A percentile compares a stretch with the other conserved stretches of the same genome.
phyloP scores from a whole-genome alignment of 1,140 invertebrate genomes.

The Chelonus insularis region DNA sequence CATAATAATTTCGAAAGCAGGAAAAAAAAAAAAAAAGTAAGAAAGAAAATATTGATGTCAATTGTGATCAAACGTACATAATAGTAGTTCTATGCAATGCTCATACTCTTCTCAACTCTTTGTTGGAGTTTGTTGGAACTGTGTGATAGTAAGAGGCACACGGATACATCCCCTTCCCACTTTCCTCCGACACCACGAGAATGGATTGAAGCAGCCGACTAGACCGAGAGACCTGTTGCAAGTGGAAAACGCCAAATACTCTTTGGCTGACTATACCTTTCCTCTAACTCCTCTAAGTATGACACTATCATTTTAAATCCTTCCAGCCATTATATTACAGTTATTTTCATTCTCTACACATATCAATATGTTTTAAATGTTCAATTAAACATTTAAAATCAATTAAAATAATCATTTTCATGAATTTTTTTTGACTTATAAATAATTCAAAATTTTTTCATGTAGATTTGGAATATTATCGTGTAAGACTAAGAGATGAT shows the following conservation, averaged over 20 bases:
- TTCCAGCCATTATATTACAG: too few species aligned
- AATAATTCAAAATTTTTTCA: neutral
- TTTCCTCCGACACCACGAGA: constrained; percentile 27
- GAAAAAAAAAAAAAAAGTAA: constrained; percentile 4
- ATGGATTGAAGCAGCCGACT: constrained; percentile 34
- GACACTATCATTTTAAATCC: constrained; percentile 30
- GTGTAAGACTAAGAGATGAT: neutral
- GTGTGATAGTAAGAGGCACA: constrained; percentile 8
- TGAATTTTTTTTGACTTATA: neutral
- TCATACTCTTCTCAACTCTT: constrained; percentile 9
- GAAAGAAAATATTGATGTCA: neutral
- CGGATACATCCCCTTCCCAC: constrained; percentile 15
- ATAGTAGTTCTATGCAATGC: constrained; percentile 11
- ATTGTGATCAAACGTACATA: neutral
- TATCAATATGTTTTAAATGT: too few species aligned
- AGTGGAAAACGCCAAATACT: constrained; percentile 50
- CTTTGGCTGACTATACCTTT: constrained; percentile 48
- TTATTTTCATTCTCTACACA: too few species aligned
- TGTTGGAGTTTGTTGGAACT: constrained; percentile 19
- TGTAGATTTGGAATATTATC: neutral
- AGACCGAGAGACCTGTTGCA: constrained; percentile 51
- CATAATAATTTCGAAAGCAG: too few species aligned
- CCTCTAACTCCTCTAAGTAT: constrained; percentile 46
- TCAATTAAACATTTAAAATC: neutral
- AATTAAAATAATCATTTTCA: too few species aligned